Evolutionary conservation across 2,888 invertebrate genomes (phyloP).

Genomic region (Coleophora deauratella): DNA sequence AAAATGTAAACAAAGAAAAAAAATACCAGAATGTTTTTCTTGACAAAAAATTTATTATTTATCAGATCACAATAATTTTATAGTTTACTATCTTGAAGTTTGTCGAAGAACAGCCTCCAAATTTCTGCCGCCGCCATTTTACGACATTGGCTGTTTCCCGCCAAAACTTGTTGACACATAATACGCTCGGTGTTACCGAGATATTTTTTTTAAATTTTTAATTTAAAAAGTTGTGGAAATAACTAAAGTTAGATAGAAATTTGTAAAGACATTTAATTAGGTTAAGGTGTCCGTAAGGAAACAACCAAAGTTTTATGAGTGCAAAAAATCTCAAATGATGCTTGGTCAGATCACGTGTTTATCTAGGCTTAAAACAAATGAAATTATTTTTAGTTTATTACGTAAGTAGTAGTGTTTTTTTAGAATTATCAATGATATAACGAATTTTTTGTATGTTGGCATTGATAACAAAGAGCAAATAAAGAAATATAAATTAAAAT

Average conservation of each 20-base stretch:
- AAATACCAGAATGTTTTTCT: conserved; percentile 50
- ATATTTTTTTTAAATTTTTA: no score
- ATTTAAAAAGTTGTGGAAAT: no score
- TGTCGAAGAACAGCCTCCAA: conserved; percentile 75
- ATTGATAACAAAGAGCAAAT: no score
- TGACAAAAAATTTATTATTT: conserved; percentile 38
- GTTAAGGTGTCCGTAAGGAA: background rate
- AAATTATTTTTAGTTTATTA: no score
- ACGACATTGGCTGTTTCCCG: conserved; percentile 50
- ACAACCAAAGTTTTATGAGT: conserved; percentile 1
- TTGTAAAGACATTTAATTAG: conserved; percentile 30
- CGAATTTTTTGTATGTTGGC: no score
- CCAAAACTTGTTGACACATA: conserved; percentile 68
- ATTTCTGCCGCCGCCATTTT: conserved; percentile 72
- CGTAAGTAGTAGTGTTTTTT: no score
- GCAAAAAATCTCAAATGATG: no score
- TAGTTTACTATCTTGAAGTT: conserved; percentile 48
- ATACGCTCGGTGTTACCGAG: conserved; percentile 80
- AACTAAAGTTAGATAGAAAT: no score
- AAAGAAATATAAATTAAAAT: no score
- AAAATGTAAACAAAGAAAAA: conserved; percentile 52
- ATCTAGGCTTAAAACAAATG: background rate
- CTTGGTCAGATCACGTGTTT: conserved; percentile 17
- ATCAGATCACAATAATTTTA: conserved; percentile 42
- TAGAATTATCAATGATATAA: no score